Evolutionary conservation across 2,888 invertebrate genomes (phyloP).

Genomic region (Tinea trinotella): DNA sequence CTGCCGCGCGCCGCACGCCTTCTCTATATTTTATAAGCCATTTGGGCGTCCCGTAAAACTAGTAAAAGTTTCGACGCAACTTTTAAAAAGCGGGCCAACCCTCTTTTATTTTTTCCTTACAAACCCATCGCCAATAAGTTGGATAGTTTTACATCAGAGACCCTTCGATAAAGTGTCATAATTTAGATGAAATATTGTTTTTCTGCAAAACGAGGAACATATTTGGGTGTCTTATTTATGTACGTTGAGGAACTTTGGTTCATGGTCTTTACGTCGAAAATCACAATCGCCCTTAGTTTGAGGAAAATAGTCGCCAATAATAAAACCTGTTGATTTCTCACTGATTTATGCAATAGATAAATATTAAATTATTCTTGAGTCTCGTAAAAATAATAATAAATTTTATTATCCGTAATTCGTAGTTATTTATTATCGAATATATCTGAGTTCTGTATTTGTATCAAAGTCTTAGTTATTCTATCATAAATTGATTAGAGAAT

Average conservation of each 20-base stretch:
- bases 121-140: slow-evolving; percentile 49
- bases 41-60: slow-evolving; percentile 49
- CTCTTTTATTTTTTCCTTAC: slow-evolving; percentile 48
- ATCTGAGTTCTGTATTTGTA: too few relatives aligned
- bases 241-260: slow-evolving; percentile 34
- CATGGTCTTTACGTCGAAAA: slow-evolving; percentile 1
- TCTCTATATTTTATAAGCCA: slow-evolving; percentile 54
- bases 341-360: slow-evolving; percentile 2
- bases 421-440: too few relatives aligned
- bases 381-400: too few relatives aligned
- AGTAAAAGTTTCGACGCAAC: slow-evolving; percentile 42
- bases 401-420: too few relatives aligned
- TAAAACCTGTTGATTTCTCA: slow-evolving; percentile 11
- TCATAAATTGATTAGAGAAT: too few relatives aligned
- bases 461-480: too few relatives aligned
- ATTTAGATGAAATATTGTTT: slow-evolving; percentile 59
- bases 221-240: slow-evolving; percentile 48
- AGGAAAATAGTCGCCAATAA: slow-evolving; percentile 3
- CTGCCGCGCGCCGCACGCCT: slow-evolving; percentile 33
- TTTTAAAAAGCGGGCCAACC: slow-evolving; percentile 47
- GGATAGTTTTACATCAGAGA: slow-evolving; percentile 57
- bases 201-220: slow-evolving; percentile 37
- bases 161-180: slow-evolving; percentile 63
- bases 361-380: background rate
- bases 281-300: background rate